These are phyloP conservation scores for Sinohyriopsis cumingii DNA, from an alignment of 2,888 invertebrate species.

Conservation along the genomic window DNA sequence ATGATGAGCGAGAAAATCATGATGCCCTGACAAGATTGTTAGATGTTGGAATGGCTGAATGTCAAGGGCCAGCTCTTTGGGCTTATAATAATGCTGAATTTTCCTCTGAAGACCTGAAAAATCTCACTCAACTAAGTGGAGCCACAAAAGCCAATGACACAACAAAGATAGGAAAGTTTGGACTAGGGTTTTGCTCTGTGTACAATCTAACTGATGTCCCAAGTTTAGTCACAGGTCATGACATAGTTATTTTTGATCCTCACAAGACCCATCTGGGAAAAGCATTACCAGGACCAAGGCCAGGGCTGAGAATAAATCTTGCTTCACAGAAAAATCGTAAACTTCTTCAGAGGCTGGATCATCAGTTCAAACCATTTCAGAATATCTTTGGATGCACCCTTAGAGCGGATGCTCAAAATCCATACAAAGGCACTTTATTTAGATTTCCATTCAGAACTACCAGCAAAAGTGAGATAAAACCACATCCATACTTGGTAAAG, in stretches of 20 bases:
- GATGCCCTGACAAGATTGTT: conserved; percentile 48
- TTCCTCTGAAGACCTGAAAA: conserved; percentile 61
- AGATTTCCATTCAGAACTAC: conserved; percentile 66
- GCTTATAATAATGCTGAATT: conserved; percentile 65
- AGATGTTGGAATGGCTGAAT: conserved; percentile 57
- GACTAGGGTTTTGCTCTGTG: conserved; percentile 68
- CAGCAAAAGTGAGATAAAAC: conserved; percentile 54
- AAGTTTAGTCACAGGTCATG: conserved; percentile 63
- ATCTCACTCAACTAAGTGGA: conserved; percentile 65
- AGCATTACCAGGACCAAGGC: conserved; percentile 24
- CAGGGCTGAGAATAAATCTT: conserved; percentile 41
- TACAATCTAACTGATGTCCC: conserved; percentile 69
- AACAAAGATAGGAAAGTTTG: conserved; percentile 67
- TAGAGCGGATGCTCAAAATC: background rate
- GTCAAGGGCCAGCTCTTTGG: conserved; percentile 68
- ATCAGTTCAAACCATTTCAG: conserved; percentile 64
- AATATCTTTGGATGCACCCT: conserved; percentile 51
- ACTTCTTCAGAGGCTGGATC: conserved; percentile 38
- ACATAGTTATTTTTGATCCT: conserved; percentile 68
- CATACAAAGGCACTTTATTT: conserved; percentile 59
- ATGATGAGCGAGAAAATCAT: conserved; percentile 60
- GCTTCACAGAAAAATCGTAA: conserved; percentile 24
- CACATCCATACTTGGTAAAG: conserved; percentile 38
- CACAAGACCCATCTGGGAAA: conserved; percentile 58
- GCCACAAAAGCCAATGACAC: conserved; percentile 59